Base-by-base conservation (phyloP, 1,140 invertebrate genomes). In the Drosophila teissieri region DNA sequence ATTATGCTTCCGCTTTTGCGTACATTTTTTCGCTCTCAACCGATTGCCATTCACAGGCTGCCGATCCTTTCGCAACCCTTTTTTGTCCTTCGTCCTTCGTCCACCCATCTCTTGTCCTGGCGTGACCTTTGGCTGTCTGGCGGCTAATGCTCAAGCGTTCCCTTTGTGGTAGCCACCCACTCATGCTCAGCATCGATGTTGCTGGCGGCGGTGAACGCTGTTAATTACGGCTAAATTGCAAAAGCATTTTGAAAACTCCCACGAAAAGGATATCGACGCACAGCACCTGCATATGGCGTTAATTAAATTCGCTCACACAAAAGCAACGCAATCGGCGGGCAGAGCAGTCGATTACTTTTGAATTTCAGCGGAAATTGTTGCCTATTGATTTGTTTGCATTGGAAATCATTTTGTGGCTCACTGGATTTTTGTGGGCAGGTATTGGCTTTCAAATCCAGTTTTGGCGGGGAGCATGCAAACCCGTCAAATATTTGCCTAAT, bases 401-500 rank as follows among this genome's bases (percentile, higher is more conserved):
- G 78, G 68, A 67, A 82, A 88, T 80, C 83, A 83, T 88, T 89
- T 80, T 89, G 83, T 73, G 80, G 83, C 73, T 57, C 63, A 69
- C 67, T 77, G 76, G 68, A 77, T 88, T 88, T 72, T 42, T 61
- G 61, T 63, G 48, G 37, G 15, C 14, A 17, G 39, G 22, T 48
- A 12, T 10, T 24, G 40, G 42, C 56, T 69, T 48, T 67, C 58
- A 40, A 63, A 53, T 56, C 48, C 48, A 51, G 48, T 51, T 39
- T 74, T 61, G 48, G 57, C 69, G 27, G 45, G 49, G 54, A 37
- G 31, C 53, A 56, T 46, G 53, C 54, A 36, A 57, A 55, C 64
- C 78, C 80, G 77, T 73, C 84, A 88, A 88, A 89, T 88, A 88
- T 88, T 88, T 88, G 80, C 73, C 84, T 88, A 88, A 88, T 88